Base-by-base conservation (phyloP, 2,888 invertebrate species). In the Cantharis rustica region DNA sequence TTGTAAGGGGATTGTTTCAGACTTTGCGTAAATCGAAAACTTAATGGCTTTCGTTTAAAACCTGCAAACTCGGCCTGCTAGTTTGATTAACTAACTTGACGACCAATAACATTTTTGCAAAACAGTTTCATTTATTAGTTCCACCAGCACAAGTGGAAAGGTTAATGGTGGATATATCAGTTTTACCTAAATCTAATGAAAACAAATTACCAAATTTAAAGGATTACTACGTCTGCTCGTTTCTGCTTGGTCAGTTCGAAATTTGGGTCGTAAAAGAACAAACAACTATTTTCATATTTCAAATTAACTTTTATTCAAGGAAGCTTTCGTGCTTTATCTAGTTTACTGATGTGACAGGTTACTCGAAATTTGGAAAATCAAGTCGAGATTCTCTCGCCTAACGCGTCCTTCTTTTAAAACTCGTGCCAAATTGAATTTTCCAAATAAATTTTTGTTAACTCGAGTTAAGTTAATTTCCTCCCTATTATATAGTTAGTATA, bases 281-380 rank as follows among this genome's bases (percentile, higher is more conserved):
- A 75, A 75, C 75, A 75, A 71, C 61, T 16, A 71, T 75, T 75
- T 75, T 31, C 75, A 68, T 75, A 75, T 71, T 75, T 27, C 23
- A 75, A 71, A 75, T 75, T 75, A 71, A 75, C 71, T 75, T 68
- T 71, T n/a, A 20, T 75, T 17, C 62, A 23, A 27, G 68, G 31
- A 71, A 71, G 75, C 70, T 70, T 17, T 62, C 16, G 63, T n/a
- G 68, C 26, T 73, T 69, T 73, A 27, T 61, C 63, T 47, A 61
- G 20, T 73, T 68, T 20, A 16, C 11, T 10, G 61, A 15, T 69
- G 26, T 73, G 69, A 73, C 73, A 73, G 69, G 20, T 61, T 20
- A 31, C 72, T 47, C 64, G 72, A 47, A 27, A 66, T 73, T 73
- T 26, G 72, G 66, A 70, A 63, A 47, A 31, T 31, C 31, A 31